These are phyloP conservation scores for Microchirus variegatus DNA, from an alignment of 2,797 vertebrate genomes.

Conservation along the genomic window DNA sequence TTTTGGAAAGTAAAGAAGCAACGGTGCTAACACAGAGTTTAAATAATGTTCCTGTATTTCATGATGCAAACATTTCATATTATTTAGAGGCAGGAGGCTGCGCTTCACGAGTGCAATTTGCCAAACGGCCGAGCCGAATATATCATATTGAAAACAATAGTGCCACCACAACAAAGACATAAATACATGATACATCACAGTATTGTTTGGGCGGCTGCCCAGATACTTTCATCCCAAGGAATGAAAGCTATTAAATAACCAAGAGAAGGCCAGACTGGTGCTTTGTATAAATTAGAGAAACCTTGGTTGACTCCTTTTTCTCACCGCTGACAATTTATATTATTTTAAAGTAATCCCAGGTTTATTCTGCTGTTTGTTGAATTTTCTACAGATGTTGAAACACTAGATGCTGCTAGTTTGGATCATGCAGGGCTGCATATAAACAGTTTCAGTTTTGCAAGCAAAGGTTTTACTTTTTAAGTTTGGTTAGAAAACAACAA, in stretches of 20 bases:
- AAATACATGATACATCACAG: constrained; percentile 31
- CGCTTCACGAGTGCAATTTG: constrained; percentile 33
- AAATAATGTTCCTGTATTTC: constrained; percentile 13
- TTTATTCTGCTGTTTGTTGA: constrained; percentile 10
- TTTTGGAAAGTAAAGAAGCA: constrained; percentile 35
- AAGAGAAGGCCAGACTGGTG: constrained; percentile 17
- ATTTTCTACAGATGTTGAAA: constrained; percentile 24
- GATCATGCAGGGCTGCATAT: not conserved
- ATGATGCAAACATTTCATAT: constrained; percentile 13
- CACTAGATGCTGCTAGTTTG: constrained; percentile 1
- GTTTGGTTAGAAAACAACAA: constrained; percentile 7
- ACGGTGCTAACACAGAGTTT: constrained; percentile 15
- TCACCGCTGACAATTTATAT: constrained; percentile 17
- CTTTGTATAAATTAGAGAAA: constrained; percentile 39
- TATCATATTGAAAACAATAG: constrained; percentile 43
- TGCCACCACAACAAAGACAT: constrained; percentile 32
- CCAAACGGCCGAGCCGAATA: constrained; percentile 30
- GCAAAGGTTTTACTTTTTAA: constrained; percentile 1
- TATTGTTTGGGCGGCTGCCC: constrained; percentile 37
- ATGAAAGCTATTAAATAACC: constrained; percentile 41
- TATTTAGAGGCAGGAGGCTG: constrained; percentile 17
- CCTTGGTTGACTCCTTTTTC: constrained; percentile 30
- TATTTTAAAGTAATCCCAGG: constrained; percentile 5
- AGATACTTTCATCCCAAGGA: constrained; percentile 41
- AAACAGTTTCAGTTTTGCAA: constrained; percentile 6